These are phyloP conservation scores for Trematomus bernacchii DNA, from an alignment of 2,797 vertebrate genomes.

Conservation along the genomic window DNA sequence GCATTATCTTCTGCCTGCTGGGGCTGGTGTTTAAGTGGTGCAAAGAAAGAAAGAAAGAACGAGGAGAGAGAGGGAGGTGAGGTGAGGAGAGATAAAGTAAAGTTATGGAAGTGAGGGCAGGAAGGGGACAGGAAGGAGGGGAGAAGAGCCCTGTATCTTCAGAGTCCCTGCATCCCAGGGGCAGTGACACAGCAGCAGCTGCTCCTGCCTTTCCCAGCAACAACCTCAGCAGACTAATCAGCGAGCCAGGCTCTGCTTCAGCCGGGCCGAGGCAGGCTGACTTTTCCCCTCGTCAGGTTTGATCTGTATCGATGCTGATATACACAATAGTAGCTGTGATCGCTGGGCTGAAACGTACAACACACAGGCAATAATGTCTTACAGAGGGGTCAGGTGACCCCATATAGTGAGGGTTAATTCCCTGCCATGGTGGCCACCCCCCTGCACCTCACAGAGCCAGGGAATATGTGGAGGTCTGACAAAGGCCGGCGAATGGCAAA, in stretches of 20 bases:
- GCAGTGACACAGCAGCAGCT: slow-evolving; percentile 72
- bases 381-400: slow-evolving; percentile 54
- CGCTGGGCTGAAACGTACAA: slow-evolving; percentile 44
- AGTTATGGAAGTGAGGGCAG: slow-evolving; percentile 1
- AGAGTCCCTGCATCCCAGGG: slow-evolving; percentile 49
- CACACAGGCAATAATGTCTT: slow-evolving; percentile 54
- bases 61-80: slow-evolving; percentile 18
- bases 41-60: slow-evolving; percentile 31
- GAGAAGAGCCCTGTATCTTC: slow-evolving; percentile 30
- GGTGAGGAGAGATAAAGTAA: not conserved
- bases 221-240: slow-evolving; percentile 62
- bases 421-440: slow-evolving; percentile 32
- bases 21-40: slow-evolving; percentile 56
- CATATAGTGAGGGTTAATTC: slow-evolving; percentile 56
- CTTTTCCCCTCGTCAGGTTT: slow-evolving; percentile 46
- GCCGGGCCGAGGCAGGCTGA: slow-evolving; percentile 34
- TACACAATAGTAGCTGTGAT: slow-evolving; percentile 50
- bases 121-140: slow-evolving; percentile 21
- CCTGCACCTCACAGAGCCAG: slow-evolving; percentile 34
- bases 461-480: slow-evolving; percentile 44
- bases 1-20: slow-evolving; percentile 66
- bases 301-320: slow-evolving; percentile 66
- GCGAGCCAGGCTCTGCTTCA: slow-evolving; percentile 45
- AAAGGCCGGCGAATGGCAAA: slow-evolving; percentile 56
- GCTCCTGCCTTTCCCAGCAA: slow-evolving; percentile 59